These are phyloP conservation scores for Pseudeuparius sepicola DNA, from an alignment of 2,888 invertebrate genomes.

Conservation along the genomic window DNA sequence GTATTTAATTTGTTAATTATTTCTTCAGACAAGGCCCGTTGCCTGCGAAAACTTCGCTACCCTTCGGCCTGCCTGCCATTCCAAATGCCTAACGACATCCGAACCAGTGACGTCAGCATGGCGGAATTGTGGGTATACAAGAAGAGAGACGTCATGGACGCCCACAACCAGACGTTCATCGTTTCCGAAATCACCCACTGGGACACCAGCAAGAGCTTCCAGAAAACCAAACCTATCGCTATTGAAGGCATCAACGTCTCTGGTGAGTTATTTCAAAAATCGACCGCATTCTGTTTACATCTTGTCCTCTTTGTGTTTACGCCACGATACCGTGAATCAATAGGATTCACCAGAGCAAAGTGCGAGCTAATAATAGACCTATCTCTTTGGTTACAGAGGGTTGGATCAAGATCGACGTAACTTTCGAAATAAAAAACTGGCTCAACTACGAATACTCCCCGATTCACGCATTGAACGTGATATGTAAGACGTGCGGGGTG, in stretches of 20 bases:
- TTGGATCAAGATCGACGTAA: slow-evolving; percentile 72
- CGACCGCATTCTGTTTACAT: too few relatives aligned
- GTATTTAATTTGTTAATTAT: too few relatives aligned
- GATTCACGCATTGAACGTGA: slow-evolving; percentile 63
- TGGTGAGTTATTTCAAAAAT: slow-evolving; percentile 43
- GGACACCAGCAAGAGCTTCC: slow-evolving; percentile 58
- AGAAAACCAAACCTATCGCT: slow-evolving; percentile 68
- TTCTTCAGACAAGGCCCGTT: slow-evolving; percentile 43
- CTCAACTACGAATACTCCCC: slow-evolving; percentile 55
- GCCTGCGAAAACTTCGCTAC: slow-evolving; percentile 41
- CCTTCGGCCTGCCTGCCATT: slow-evolving; percentile 69
- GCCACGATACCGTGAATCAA: too few relatives aligned
- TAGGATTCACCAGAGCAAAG: too few relatives aligned
- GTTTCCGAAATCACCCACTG: slow-evolving; percentile 65
- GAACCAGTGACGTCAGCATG: slow-evolving; percentile 61
- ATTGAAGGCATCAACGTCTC: slow-evolving; percentile 65
- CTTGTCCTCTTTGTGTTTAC: too few relatives aligned
- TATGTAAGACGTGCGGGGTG: slow-evolving; percentile 65
- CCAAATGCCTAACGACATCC: slow-evolving; percentile 64
- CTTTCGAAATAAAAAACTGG: slow-evolving; percentile 69
- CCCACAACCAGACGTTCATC: slow-evolving; percentile 20
- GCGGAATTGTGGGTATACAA: slow-evolving; percentile 79
- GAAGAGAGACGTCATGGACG: slow-evolving; percentile 28
- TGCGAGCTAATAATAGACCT: too few relatives aligned
- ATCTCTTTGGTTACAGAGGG: slow-evolving; percentile 47